A percentile compares a stretch with the other conserved stretches of the same genome.
These are phyloP conservation scores for Pogonomyrmex californicus DNA, from an alignment of 1,140 invertebrate genomes.

Conservation along the genomic window DNA sequence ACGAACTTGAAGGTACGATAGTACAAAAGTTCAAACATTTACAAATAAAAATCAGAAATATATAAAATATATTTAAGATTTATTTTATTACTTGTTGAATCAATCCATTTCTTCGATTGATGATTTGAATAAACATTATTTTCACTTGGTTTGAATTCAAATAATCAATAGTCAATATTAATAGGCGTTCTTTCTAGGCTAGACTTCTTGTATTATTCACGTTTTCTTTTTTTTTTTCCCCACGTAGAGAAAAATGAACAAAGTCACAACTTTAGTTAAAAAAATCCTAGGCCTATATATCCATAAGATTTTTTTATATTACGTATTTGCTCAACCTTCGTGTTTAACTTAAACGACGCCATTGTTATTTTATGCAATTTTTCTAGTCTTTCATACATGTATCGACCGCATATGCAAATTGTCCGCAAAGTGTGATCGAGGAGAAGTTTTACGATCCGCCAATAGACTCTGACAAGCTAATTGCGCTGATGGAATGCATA, in stretches of 20 bases:
- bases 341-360: constrained; percentile 7
- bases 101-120: neutral
- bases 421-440: constrained; percentile 86
- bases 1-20: constrained; percentile 88
- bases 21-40: neutral
- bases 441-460: constrained; percentile 88
- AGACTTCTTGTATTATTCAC: neutral
- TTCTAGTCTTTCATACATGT: constrained; percentile 89
- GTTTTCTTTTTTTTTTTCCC: constrained; percentile 8
- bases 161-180: neutral
- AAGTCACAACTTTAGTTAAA: no score
- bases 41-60: neutral
- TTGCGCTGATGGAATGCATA: constrained; percentile 90
- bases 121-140: constrained; percentile 47
- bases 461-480: constrained; percentile 87
- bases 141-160: constrained; percentile 62
- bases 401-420: constrained; percentile 90
- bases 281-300: no score
- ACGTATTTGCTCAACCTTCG: constrained; percentile 83
- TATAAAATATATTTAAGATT: neutral
- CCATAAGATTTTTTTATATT: neutral
- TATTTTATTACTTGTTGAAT: neutral
- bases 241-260: no score
- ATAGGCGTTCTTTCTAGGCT: no score
- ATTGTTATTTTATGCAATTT: constrained; percentile 31